Evolutionary conservation across 1,140 invertebrate species (phyloP), one percentile per base, ranked within the genome.

Genomic region (Eulimnadia texana): DNA sequence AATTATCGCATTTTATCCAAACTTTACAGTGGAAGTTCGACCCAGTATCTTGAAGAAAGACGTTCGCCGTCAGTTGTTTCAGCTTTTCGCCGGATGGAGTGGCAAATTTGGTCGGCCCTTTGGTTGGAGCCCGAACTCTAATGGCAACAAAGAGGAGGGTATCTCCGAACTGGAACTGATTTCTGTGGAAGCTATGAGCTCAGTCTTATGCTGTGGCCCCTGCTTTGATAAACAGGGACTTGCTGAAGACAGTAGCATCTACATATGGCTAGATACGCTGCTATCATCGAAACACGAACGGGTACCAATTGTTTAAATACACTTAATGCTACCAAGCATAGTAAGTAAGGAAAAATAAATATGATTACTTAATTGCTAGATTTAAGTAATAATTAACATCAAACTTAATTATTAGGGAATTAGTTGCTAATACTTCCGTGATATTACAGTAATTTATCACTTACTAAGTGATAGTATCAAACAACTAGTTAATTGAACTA

Each of bases 41-140:
- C 80, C 84, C 50, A 86, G 84, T 27, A 75, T 98, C 52, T 70
- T 99, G 61, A 91, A 92, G 67, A 79, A 86, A 61, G 91, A 96
- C 68, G 73, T 95, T 27, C 80, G 91, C 56, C 80, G 84, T 57
- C 89, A 86, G 72, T 74, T 98, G 47, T 97, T 98, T 72, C 83
- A 84, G 63, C 77, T 98, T 58, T 97, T 98, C 76, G 86, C 91
- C 20, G 82, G 83, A 50, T 99, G 94, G 93, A 89, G 90, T 67
- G 92, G 92, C 11, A 82, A 82, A 61, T 88, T 90, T 69, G 85
- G 84, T 2, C 73, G 77, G 60, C 78, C 79, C 1, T 77, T 83
- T 68, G 72, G 72, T 50, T 66, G 70, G 22, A 64, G 67, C 23
- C 19, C 16, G 47, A 25, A 55, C 24, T 55, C 29, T 23, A 47